Conservation (phyloP, 2,797 vertebrate species). For the Eulemur albifrons region DNA sequence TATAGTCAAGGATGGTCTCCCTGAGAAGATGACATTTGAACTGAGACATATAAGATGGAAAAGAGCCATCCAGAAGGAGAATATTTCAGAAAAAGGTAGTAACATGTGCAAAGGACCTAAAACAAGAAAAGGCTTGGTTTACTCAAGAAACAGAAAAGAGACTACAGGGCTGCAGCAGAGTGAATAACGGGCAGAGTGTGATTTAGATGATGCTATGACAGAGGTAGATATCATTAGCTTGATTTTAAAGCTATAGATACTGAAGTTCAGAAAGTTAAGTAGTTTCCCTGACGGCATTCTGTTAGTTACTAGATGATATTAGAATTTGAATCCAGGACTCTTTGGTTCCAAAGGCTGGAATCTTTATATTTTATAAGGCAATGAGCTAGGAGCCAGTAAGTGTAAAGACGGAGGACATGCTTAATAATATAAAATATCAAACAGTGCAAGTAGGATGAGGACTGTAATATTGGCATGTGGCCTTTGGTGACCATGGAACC, state of each 20-base stretch:
- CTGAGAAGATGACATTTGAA: neutral
- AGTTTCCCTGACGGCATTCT: neutral
- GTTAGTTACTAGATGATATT: neutral
- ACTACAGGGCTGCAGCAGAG: neutral
- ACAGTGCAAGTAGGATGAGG: neutral
- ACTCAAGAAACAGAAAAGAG: neutral
- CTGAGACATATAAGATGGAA: neutral
- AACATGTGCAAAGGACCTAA: neutral
- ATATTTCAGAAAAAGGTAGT: neutral
- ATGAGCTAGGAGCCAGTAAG: neutral
- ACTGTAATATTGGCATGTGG: neutral
- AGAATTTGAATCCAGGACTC: neutral
- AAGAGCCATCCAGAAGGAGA: neutral
- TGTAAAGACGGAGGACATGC: neutral
- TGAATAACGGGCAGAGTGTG: no score
- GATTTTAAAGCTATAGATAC: conserved; percentile 1
- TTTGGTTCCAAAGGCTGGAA: neutral
- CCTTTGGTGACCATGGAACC: neutral
- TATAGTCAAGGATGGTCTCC: neutral
- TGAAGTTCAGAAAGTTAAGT: neutral
- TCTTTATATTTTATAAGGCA: neutral
- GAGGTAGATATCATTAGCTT: neutral
- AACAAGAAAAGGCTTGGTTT: neutral
- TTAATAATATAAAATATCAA: neutral
- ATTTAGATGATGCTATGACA: neutral